Evolutionary conservation across 2,113 vertebrate genomes (phyloP).

Genomic region (Coreoperca whiteheadi): DNA sequence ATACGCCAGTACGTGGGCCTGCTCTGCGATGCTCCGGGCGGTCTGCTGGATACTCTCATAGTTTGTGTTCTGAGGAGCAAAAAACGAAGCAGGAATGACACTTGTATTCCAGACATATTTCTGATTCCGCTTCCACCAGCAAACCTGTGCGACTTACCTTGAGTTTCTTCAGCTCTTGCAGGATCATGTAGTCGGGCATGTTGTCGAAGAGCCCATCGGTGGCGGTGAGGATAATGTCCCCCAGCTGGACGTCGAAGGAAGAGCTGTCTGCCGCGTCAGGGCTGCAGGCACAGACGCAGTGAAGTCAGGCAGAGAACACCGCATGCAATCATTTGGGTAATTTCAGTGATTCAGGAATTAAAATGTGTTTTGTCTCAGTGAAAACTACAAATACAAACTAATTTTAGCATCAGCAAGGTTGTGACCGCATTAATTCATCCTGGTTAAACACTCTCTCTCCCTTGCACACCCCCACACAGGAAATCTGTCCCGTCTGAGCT

Average conservation of each 20-base stretch:
- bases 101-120: not conserved
- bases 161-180: constrained; percentile 97
- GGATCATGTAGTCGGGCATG: constrained; percentile 99
- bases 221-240: constrained; percentile 98
- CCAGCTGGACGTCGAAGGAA: constrained; percentile 96
- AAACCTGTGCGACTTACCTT: constrained; percentile 83
- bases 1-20: constrained; percentile 96
- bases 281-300: constrained; percentile 76
- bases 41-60: constrained; percentile 98
- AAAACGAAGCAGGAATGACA: not conserved
- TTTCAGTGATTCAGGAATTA: not conserved
- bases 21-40: constrained; percentile 95
- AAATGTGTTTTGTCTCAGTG: not conserved
- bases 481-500: constrained; percentile 19
- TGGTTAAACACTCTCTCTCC: not conserved
- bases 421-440: not conserved
- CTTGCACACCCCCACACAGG: not conserved
- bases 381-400: constrained; percentile 5
- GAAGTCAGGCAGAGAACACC: not conserved
- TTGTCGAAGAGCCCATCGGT: constrained; percentile 99
- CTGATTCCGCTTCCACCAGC: not conserved
- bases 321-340: not conserved
- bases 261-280: constrained; percentile 96
- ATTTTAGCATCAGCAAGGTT: not conserved
- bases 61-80: constrained; percentile 90